A percentile compares a stretch with the other conserved stretches of the same genome.
Evolutionary conservation across 64 coral and sea anemone genomes (phyloP).

Genomic region (Montipora cactus): DNA sequence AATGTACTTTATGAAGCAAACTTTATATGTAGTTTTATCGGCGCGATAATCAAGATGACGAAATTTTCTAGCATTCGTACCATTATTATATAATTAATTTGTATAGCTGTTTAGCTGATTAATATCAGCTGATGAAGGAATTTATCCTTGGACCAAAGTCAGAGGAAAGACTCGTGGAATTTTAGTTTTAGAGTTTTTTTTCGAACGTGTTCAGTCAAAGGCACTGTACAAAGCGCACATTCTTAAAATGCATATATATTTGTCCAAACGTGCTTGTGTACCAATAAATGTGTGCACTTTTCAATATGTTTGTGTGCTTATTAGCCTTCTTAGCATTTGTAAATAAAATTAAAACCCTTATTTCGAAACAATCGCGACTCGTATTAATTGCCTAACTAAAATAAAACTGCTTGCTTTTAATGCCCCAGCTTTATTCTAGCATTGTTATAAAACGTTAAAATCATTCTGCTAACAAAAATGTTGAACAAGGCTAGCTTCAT

Average conservation of each 20-base stretch:
- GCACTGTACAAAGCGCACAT: slow-evolving; percentile 98
- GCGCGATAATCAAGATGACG: slow-evolving; percentile 90
- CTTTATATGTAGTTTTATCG: slow-evolving; percentile 99
- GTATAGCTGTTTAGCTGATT: slow-evolving; percentile 87
- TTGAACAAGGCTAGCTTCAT: too few species aligned
- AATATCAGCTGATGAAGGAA: slow-evolving; percentile 74
- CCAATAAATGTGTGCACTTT: slow-evolving; percentile 98
- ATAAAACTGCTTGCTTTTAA: background rate
- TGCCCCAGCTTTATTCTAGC: background rate
- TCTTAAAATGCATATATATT: slow-evolving; percentile 96
- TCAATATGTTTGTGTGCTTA: slow-evolving; percentile 81
- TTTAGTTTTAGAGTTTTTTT: slow-evolving; percentile 99
- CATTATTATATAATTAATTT: slow-evolving; percentile 99
- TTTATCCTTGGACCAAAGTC: slow-evolving; percentile 51
- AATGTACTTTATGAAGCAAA: slow-evolving; percentile 91
- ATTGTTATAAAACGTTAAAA: too few species aligned
- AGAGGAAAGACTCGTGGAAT: slow-evolving; percentile 75
- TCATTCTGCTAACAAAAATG: too few species aligned
- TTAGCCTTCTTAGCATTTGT: slow-evolving; percentile 53
- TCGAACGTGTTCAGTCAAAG: slow-evolving; percentile 91
- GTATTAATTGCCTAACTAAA: slow-evolving; percentile 5
- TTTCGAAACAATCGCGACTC: slow-evolving; percentile 24
- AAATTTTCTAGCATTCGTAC: slow-evolving; percentile 99
- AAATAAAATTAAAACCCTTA: slow-evolving; percentile 64
- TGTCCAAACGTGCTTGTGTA: slow-evolving; percentile 87